phyloP scores from a whole-genome alignment of 2,888 invertebrate genomes.

The Synanthedon myopaeformis region DNA sequence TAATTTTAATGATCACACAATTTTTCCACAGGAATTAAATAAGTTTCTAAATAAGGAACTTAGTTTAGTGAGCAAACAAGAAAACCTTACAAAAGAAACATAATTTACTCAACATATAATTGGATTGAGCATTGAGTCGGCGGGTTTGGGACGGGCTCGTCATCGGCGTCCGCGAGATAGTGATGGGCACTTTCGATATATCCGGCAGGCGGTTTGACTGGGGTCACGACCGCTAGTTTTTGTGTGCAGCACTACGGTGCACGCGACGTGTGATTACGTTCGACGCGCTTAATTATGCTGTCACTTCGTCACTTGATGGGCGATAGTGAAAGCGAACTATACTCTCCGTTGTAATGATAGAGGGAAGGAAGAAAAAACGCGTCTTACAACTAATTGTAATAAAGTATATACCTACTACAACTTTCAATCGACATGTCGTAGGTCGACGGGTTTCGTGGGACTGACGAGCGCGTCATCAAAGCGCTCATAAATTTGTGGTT shows the following conservation, averaged over 20 bases:
- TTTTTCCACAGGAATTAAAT: no score
- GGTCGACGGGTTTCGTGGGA: neutral
- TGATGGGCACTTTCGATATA: constrained; percentile 61
- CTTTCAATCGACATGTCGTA: neutral
- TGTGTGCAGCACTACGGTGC: constrained; percentile 37
- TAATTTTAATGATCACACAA: no score
- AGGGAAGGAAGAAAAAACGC: constrained; percentile 17
- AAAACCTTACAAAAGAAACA: neutral
- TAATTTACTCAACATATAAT: neutral
- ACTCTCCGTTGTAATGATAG: constrained; percentile 41
- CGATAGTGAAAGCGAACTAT: constrained; percentile 60
- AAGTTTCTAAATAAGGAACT: no score
- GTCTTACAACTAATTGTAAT: neutral
- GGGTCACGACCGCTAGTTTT: constrained; percentile 62
- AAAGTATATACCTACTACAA: no score
- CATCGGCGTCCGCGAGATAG: constrained; percentile 10
- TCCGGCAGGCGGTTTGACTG: constrained; percentile 46
- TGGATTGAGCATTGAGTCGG: neutral
- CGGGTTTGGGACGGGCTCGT: neutral
- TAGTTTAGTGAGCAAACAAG: no score
- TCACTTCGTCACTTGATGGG: constrained; percentile 62
- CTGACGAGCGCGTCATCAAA: neutral
- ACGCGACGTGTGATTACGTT: constrained; percentile 59
- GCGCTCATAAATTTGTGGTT: neutral
- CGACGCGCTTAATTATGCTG: constrained; percentile 67